Evolutionary conservation across 2,113 vertebrate genomes (phyloP), one percentile per base, ranked within the genome.

Genomic region (Baryphthengus martii): DNA sequence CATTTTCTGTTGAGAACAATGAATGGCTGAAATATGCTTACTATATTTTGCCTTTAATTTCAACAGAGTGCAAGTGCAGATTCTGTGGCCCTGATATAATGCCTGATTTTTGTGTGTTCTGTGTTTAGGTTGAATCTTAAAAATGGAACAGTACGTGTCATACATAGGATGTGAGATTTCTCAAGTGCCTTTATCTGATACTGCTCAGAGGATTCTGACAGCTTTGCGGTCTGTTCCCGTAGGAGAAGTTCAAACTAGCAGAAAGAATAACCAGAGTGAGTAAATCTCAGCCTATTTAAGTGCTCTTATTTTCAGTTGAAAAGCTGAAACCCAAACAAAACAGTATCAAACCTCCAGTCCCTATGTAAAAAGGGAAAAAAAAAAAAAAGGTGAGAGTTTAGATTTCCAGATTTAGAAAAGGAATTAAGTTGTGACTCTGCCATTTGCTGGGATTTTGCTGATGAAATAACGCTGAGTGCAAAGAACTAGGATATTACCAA

Each of bases 171-270:
- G 95, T 96, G 97, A 97, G 71, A 78, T 97, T 97, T 97, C 95
- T 96, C 72, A 95, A 58, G 96, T 91, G n/a, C 98, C 98, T 17
- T 97, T 99, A n/a, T 99, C 99, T 95, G 91, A 59, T 91, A 92
- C 76, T 7, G 99, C 98, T 49, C 98, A 98, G 97, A 99, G 93
- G 97, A 97, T 99, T 96, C 95, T 99, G 97, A 95, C 97, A 96
- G 99, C 97, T 90, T 96, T 99, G 59, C 98, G 94, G 61, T 95
- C 93, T 94, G 12, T 92, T 93, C 91, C 83, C 85, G 50, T 94
- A 96, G 89, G 86, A 88, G 92, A 96, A 81, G 67, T 88, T 96
- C 49, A 96, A 83, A 61, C 70, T 53, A 90, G 77, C 96, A 96
- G 62, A 95, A 90, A 92, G 44, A 95, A 85, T 93, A 79, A 86